phyloP scores from a whole-genome alignment of 2,888 invertebrate species.

The Microctonus hyperodae region DNA sequence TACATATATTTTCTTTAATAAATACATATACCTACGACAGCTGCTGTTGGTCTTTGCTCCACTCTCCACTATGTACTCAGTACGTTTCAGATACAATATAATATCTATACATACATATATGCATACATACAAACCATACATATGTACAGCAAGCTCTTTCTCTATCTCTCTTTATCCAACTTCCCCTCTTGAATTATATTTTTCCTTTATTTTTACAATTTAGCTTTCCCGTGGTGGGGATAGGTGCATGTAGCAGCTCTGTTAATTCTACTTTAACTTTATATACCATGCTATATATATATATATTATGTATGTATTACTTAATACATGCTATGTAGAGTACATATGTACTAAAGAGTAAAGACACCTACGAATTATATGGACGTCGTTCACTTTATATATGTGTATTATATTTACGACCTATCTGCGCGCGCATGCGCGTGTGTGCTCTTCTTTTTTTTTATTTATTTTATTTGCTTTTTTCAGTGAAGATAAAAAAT shows the following conservation, averaged over 20 bases:
- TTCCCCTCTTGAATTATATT: background rate
- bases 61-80: background rate
- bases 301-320: too few species aligned
- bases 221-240: background rate
- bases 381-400: background rate
- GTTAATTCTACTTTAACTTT: background rate
- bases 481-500: background rate
- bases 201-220: background rate
- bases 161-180: background rate
- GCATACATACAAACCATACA: background rate
- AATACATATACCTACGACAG: constrained; percentile 8
- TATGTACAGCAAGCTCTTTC: background rate
- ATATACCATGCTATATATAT: too few species aligned
- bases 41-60: background rate
- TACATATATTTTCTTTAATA: background rate
- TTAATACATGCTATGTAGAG: too few species aligned
- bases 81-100: background rate
- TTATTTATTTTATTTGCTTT: too few species aligned
- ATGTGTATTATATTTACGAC: background rate
- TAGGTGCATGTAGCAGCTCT: background rate
- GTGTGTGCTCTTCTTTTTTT: background rate
- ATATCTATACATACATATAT: too few species aligned
- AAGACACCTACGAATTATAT: background rate
- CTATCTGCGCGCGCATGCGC: background rate
- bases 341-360: too few species aligned